phyloP scores from a whole-genome alignment of 92 coral and sea anemone genomes.

The Palythoa grandiflora region DNA sequence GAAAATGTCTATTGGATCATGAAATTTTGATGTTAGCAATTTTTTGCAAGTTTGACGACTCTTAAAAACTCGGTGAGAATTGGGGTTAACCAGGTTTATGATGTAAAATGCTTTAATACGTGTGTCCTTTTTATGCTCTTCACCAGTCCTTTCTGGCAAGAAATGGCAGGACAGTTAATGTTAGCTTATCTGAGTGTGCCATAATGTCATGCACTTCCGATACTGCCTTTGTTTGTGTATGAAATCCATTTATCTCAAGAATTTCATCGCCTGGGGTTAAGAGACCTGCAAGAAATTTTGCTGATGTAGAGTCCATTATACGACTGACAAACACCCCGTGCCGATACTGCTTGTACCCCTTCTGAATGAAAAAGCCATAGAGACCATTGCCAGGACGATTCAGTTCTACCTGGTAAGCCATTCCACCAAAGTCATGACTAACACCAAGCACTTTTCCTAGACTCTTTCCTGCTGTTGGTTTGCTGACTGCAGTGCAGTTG shows the following conservation, averaged over 20 bases:
- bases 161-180: constrained; percentile 81
- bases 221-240: constrained; percentile 65
- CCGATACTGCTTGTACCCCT: constrained; percentile 76
- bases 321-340: constrained; percentile 90
- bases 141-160: constrained; percentile 85
- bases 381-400: constrained; percentile 81
- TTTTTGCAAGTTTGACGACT: too few relatives aligned
- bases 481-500: constrained; percentile 76
- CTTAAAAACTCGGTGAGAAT: too few relatives aligned
- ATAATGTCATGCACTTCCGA: constrained; percentile 84
- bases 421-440: constrained; percentile 70
- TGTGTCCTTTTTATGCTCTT: background rate
- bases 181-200: constrained; percentile 81
- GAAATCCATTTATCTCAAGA: constrained; percentile 83
- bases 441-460: constrained; percentile 76
- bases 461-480: constrained; percentile 84
- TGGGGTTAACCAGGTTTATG: background rate
- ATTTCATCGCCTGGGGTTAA: constrained; percentile 95
- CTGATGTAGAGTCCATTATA: constrained; percentile 81
- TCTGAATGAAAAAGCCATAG: constrained; percentile 93
- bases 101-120: background rate
- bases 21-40: too few relatives aligned
- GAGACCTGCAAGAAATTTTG: constrained; percentile 92
- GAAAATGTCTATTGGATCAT: too few relatives aligned
- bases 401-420: constrained; percentile 92